phyloP scores from a whole-genome alignment of 2,888 invertebrate species.

The Nomada ferruginata region DNA sequence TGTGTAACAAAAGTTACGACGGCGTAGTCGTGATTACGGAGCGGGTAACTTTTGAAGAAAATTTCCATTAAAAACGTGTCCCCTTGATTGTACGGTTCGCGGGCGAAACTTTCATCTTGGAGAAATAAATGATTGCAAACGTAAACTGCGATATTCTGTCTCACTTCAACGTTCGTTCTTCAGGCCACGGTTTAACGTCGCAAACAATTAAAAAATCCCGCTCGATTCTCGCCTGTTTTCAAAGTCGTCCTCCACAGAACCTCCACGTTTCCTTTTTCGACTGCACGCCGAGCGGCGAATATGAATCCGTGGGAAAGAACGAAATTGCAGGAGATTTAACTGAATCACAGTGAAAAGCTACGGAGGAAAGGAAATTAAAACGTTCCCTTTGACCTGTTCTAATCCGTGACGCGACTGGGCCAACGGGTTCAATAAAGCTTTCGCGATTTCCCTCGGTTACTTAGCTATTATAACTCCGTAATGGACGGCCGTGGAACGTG shows the following conservation, averaged over 20 bases:
- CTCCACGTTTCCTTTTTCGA: neutral
- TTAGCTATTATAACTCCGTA: conserved; percentile 56
- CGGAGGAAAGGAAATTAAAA: conserved; percentile 60
- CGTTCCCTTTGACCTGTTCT: conserved; percentile 53
- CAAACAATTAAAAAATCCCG: neutral
- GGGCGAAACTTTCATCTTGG: neutral
- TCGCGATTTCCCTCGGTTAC: conserved; percentile 61
- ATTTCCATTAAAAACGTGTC: conserved; percentile 6
- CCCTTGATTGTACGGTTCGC: conserved; percentile 2
- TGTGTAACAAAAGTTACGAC: neutral
- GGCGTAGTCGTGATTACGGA: neutral
- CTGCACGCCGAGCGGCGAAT: neutral
- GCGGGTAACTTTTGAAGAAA: neutral
- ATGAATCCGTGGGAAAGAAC: neutral
- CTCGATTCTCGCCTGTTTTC: neutral
- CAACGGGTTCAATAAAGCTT: conserved; percentile 57
- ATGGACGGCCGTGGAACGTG: conserved; percentile 43
- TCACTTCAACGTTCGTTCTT: neutral
- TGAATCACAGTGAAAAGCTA: conserved; percentile 33
- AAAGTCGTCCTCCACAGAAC: neutral
- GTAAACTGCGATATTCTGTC: neutral
- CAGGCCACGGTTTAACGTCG: neutral
- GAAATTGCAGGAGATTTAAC: conserved; percentile 37
- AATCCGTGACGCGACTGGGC: conserved; percentile 41
- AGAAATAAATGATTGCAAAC: conserved; percentile 2